These are phyloP conservation scores for Centropus bengalensis DNA, from an alignment of 2,113 vertebrate genomes.

Conservation along the genomic window DNA sequence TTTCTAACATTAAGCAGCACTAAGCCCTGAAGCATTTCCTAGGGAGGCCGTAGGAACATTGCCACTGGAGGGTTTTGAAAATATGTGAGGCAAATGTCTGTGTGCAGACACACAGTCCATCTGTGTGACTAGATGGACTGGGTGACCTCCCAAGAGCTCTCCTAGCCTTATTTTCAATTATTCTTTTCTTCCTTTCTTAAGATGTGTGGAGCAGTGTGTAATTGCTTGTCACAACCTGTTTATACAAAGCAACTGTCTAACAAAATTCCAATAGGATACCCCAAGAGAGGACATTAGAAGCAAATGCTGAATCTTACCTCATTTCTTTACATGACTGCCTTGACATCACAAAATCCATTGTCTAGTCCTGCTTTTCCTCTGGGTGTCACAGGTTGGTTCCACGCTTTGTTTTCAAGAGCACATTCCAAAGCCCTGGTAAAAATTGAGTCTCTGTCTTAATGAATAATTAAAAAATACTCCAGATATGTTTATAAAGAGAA, in stretches of 20 bases:
- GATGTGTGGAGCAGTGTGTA: background rate
- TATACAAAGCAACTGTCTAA: constrained; percentile 34
- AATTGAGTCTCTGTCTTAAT: background rate
- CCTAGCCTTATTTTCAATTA: constrained; percentile 13
- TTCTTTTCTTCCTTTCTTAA: background rate
- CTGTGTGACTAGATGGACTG: background rate
- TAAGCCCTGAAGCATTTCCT: constrained; percentile 15
- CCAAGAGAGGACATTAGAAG: background rate
- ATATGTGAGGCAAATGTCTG: background rate
- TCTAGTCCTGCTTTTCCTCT: constrained; percentile 20
- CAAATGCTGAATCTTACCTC: background rate
- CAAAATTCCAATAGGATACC: background rate
- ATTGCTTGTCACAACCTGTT: constrained; percentile 55
- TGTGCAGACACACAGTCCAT: too few relatives aligned
- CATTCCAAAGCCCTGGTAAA: background rate
- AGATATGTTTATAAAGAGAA: constrained; percentile 16
- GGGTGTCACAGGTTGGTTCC: constrained; percentile 1
- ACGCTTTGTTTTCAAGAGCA: background rate
- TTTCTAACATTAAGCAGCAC: background rate
- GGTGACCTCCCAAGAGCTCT: background rate
- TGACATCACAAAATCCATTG: background rate
- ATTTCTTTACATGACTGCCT: background rate
- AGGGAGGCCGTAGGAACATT: background rate
- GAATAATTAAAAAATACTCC: constrained; percentile 13
- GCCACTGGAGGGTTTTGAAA: background rate